phyloP scores from a whole-genome alignment of 2,888 invertebrate species.

The Catocala sponsa region DNA sequence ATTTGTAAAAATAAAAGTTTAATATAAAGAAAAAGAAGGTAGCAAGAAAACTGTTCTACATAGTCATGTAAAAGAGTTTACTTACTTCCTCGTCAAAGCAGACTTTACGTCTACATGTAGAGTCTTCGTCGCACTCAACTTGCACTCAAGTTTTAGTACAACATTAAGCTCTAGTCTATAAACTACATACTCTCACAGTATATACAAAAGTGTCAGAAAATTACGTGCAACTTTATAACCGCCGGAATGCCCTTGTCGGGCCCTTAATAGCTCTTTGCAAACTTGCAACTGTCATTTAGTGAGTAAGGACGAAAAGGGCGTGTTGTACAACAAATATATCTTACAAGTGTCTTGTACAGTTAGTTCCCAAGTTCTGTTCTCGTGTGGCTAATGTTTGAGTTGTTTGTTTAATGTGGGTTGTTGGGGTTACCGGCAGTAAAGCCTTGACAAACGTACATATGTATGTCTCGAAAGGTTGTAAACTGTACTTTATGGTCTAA shows the following conservation, averaged over 20 bases:
- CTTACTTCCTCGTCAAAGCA: too few relatives aligned
- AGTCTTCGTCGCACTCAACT: too few relatives aligned
- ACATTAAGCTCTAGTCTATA: background rate
- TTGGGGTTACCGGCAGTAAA: background rate
- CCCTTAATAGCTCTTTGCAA: slow-evolving; percentile 26
- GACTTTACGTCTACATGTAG: too few relatives aligned
- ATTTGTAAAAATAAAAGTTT: too few relatives aligned
- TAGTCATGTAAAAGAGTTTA: too few relatives aligned
- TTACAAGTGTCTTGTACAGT: slow-evolving; percentile 18
- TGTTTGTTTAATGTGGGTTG: background rate
- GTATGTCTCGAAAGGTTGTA: too few relatives aligned
- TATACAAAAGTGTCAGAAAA: slow-evolving; percentile 9
- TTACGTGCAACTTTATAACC: slow-evolving; percentile 15
- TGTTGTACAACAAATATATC: slow-evolving; percentile 22
- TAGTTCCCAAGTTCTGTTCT: slow-evolving; percentile 5
- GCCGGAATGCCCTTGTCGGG: background rate
- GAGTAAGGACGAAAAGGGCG: slow-evolving; percentile 12
- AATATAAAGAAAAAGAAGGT: too few relatives aligned
- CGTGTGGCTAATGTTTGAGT: background rate
- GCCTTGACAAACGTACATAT: background rate
- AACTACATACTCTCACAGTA: background rate
- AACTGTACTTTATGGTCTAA: too few relatives aligned
- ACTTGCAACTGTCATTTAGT: slow-evolving; percentile 16
- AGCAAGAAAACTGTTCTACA: too few relatives aligned
- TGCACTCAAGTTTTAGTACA: too few relatives aligned